Base-by-base conservation (phyloP, 2,113 vertebrate species). In the Lagenorhynchus albirostris region DNA sequence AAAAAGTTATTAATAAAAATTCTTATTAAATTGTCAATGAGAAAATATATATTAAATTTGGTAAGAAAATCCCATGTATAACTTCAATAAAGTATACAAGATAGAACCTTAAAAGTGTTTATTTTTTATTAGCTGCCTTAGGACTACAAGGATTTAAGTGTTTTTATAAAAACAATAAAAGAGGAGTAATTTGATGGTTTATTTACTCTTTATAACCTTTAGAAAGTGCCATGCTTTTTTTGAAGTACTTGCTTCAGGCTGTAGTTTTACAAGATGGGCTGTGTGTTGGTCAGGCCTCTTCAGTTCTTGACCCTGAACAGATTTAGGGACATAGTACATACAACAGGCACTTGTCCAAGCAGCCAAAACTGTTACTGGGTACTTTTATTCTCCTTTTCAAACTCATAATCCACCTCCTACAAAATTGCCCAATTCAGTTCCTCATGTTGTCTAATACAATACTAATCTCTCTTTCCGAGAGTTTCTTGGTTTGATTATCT, bases 131-230 rank as follows among this genome's bases (percentile, higher is more conserved):
- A 98, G 98, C 97, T 97, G 99, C 99, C 99, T 99, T 99, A 99
- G 99, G 99, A 99, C 98, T 99, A 99, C 98, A 99, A 97, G 98
- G 98, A 99, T 99, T 98, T 98, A 99, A 99, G 98, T 98, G 98
- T 98, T 98, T 98, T 98, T 98, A 98, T 97, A 97, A 98, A 99
- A 99, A 99, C 99, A 99, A 99, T 99, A 99, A 99, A 99, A 99
- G 98, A 99, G 98, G 99, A 99, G 99, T 99, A 98, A 98, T 99
- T 99, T 98, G 98, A 99, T 99, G 99, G 99, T 98, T 99, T 99
- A 99, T 99, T 99, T 99, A 99, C 98, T 99, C 98, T 97, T 98
- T 99, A 98, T 99, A 99, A 99, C 99, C 99, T 99, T 99, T 99
- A 99, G 97, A 99, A 99, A 99, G 99, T 99, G 99, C 99, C 98